A percentile compares a stretch with the other conserved stretches of the same genome.
Conservation (phyloP, 2,797 vertebrate genomes). For the Percopsis omiscomaycus region DNA sequence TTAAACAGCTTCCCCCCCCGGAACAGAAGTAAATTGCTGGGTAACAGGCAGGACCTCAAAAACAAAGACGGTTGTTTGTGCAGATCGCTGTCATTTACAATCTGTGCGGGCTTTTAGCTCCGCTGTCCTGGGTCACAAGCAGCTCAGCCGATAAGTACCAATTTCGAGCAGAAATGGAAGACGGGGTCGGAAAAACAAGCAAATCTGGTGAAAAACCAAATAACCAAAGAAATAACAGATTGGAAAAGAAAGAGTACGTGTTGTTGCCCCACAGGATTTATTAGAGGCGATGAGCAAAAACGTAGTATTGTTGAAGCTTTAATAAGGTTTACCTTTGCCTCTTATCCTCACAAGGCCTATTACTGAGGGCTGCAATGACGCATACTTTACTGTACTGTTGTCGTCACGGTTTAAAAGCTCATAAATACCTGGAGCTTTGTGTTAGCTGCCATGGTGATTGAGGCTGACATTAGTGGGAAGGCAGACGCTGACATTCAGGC, state of each 20-base stretch:
- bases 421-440: conserved; percentile 45
- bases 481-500: conserved; percentile 18
- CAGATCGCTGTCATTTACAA: conserved; percentile 5
- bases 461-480: conserved; percentile 28
- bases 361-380: conserved; percentile 37
- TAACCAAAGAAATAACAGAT: conserved; percentile 55
- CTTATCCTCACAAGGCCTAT: conserved; percentile 17
- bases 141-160: conserved; percentile 41
- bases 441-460: conserved; percentile 33
- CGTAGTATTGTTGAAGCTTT: conserved; percentile 51
- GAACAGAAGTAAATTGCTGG: conserved; percentile 21
- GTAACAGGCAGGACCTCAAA: conserved; percentile 6
- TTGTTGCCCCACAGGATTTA: conserved; percentile 52
- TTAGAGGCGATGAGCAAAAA: conserved; percentile 47
- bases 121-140: conserved; percentile 44
- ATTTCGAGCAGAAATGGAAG: conserved; percentile 56
- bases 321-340: conserved; percentile 55
- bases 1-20: conserved; percentile 2
- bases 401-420: conserved; percentile 46
- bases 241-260: conserved; percentile 48
- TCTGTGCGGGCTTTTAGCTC: conserved; percentile 33
- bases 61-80: conserved; percentile 21
- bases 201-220: conserved; percentile 40
- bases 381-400: conserved; percentile 33
- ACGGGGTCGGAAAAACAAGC: conserved; percentile 36